Evolutionary conservation across 2,797 vertebrate species (phyloP), one percentile per base, ranked within the genome.

Genomic region (Anguilla anguilla): DNA sequence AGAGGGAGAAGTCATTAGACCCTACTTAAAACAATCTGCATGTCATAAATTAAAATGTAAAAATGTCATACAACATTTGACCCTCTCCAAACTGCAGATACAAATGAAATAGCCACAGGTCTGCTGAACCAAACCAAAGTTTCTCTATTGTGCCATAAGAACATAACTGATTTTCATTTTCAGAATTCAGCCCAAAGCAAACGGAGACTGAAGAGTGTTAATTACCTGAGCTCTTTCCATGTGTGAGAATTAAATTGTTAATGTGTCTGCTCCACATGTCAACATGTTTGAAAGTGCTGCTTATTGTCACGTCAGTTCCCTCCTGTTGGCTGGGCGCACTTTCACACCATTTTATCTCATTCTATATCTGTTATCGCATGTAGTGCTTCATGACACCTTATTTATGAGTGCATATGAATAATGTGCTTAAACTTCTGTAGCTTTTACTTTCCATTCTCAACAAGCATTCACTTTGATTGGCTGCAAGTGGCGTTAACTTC

Each of bases 111-210:
- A 3, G 64, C 25, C 22, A n/a, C 7, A 25, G 64, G 25, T 72
- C 11, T 28, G 69, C n/a, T 31, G 69, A 39, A 77, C 13, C 35
- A 22, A 43, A 22, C 35, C 1, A 79, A 35, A 11, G 46, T 28
- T 87, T 90, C 90, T 82, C 89, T 89, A 81, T 83, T 88, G 88
- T 89, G 83, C 87, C 87, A 89, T 86, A 84, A 89, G 90, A 86
- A 92, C 89, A 88, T 89, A 91, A 7, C 3, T 25, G 46, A 11
- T 49, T 82, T 82, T 51, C 13, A 6, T 13, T n/a, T 51, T 77
- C 43, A 82, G 19, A 11, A 49, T 22, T 82, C 46, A 49, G 22
- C 15, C 22, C 79, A 79, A 77, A 79, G 35, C 10, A 79, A 79
- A 79, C 39, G 3, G 72, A 79, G 79, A 82, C 46, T 25, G 19